Evolutionary conservation across 2,113 vertebrate species (phyloP).

Genomic region (Catharus minimus): DNA sequence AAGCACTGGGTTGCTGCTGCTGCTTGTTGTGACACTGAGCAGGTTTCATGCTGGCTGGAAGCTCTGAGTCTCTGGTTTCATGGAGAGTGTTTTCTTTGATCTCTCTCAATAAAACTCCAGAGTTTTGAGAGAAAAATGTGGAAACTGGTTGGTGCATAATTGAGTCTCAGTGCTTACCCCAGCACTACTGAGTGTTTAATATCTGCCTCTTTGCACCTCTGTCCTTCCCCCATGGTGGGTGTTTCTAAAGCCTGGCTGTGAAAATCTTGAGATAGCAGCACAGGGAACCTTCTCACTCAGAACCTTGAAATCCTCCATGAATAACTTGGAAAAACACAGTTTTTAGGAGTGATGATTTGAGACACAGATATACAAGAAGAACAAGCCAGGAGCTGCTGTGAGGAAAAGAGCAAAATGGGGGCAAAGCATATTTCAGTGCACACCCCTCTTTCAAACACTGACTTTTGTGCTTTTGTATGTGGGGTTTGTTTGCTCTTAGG

Average conservation of each 20-base stretch:
- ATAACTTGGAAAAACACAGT: accelerated
- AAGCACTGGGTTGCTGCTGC: background rate
- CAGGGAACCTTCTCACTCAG: background rate
- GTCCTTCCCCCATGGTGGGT: accelerated
- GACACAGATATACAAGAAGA: accelerated
- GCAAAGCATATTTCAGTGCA: background rate
- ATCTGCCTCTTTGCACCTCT: background rate
- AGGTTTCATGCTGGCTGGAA: background rate
- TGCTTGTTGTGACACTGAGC: background rate
- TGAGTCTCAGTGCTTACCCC: background rate
- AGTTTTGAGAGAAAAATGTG: background rate
- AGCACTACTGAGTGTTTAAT: background rate
- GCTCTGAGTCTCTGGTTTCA: background rate
- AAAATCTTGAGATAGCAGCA: background rate
- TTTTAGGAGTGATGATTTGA: background rate
- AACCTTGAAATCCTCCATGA: background rate
- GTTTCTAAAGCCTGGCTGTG: background rate
- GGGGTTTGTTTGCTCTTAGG: background rate
- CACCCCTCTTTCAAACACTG: background rate
- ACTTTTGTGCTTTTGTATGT: background rate
- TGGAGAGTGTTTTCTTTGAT: background rate
- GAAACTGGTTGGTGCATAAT: background rate
- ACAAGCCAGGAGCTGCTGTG: background rate
- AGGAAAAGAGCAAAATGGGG: background rate
- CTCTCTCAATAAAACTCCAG: background rate